Conservation (phyloP, 2,797 vertebrate species). For the Sebastolobus altivelis region DNA sequence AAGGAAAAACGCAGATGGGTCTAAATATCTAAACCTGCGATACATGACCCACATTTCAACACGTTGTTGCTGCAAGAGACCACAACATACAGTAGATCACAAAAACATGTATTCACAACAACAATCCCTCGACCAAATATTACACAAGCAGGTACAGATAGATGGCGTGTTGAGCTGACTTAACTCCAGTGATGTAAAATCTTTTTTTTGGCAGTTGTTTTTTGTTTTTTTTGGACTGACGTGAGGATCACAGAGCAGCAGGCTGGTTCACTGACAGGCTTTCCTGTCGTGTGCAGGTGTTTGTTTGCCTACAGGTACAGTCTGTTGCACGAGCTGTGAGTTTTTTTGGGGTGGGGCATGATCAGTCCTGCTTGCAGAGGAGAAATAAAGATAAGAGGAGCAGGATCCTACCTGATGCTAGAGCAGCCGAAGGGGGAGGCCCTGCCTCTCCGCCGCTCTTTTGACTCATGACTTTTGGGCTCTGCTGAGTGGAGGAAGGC, state of each 20-base stretch:
- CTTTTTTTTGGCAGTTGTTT: constrained; percentile 16
- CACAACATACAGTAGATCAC: constrained; percentile 13
- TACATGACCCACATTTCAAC: constrained; percentile 22
- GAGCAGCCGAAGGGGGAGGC: constrained; percentile 91
- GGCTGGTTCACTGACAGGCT: constrained; percentile 32
- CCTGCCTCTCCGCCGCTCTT: constrained; percentile 96
- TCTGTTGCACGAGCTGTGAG: constrained; percentile 20
- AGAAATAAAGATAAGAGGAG: constrained; percentile 69
- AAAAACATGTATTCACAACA: background rate
- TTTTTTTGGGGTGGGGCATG: constrained; percentile 26
- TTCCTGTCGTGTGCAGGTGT: constrained; percentile 44
- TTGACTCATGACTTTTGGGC: constrained; percentile 95
- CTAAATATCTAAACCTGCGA: background rate
- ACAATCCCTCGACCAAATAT: background rate
- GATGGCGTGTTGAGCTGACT: constrained; percentile 26
- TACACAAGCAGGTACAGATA: constrained; percentile 17
- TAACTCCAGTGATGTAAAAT: constrained; percentile 25
- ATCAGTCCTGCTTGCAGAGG: constrained; percentile 74
- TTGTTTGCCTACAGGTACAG: constrained; percentile 39
- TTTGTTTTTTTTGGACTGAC: background rate
- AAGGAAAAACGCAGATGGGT: background rate
- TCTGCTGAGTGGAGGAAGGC: constrained; percentile 89
- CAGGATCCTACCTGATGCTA: constrained; percentile 93
- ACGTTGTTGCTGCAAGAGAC: constrained; percentile 24
- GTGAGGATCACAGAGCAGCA: constrained; percentile 38